Evolutionary conservation across 2,113 vertebrate species (phyloP).

Genomic region (Urocitellus parryii): DNA sequence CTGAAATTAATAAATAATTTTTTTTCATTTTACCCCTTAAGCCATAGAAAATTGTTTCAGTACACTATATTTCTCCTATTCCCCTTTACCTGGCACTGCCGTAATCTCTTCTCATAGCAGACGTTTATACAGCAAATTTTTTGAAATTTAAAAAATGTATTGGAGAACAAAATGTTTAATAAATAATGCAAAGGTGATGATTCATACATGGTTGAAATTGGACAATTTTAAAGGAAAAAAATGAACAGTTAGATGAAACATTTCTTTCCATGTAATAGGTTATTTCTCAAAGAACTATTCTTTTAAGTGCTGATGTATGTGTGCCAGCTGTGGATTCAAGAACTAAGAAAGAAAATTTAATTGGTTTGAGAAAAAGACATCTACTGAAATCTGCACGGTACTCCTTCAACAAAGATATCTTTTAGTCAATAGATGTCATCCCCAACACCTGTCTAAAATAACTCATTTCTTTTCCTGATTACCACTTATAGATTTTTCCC

Average conservation of each 20-base stretch:
- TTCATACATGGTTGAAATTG: slow-evolving; percentile 43
- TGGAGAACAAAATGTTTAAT: slow-evolving; percentile 57
- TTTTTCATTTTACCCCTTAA: slow-evolving; percentile 16
- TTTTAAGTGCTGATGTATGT: slow-evolving; percentile 53
- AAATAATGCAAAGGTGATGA: neutral
- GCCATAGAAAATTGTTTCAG: neutral
- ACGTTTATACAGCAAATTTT: neutral
- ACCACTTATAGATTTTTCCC: slow-evolving; percentile 76
- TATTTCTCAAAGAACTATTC: slow-evolving; percentile 47
- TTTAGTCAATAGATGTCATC: slow-evolving; percentile 81
- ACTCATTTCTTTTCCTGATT: slow-evolving; percentile 80
- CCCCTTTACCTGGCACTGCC: neutral
- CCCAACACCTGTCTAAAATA: slow-evolving; percentile 80
- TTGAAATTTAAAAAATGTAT: slow-evolving; percentile 35
- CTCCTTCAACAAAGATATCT: slow-evolving; percentile 86
- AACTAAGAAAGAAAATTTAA: slow-evolving; percentile 60
- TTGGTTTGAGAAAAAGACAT: slow-evolving; percentile 84
- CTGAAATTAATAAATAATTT: slow-evolving; percentile 48
- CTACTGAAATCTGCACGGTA: slow-evolving; percentile 72
- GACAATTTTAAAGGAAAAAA: slow-evolving; percentile 47
- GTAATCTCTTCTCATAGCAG: slow-evolving; percentile 26
- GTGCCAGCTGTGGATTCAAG: slow-evolving; percentile 23
- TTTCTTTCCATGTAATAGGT: neutral
- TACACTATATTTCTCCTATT: neutral
- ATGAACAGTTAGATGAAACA: slow-evolving; percentile 1